phyloP scores from a whole-genome alignment of 2,797 vertebrate species.

The Mormyrops boulengeri region DNA sequence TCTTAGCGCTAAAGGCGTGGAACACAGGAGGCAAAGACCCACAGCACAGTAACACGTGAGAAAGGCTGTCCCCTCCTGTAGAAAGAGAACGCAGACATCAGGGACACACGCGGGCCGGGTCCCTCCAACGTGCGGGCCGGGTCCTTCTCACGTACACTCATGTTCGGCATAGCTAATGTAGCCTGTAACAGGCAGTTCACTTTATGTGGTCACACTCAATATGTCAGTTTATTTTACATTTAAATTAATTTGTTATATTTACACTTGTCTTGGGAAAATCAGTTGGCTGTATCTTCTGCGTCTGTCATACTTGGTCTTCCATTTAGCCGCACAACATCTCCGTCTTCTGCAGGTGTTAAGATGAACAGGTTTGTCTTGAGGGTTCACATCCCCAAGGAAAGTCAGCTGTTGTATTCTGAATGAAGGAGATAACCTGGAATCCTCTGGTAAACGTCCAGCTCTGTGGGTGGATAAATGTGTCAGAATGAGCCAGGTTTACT shows the following conservation, averaged over 20 bases:
- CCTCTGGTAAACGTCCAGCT: constrained; percentile 25
- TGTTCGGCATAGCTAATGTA: background rate
- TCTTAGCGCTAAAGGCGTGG: background rate
- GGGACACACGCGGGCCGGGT: background rate
- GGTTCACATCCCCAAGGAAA: background rate
- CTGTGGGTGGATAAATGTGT: constrained; percentile 29
- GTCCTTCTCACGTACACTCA: background rate
- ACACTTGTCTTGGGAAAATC: background rate
- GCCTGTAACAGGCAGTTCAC: background rate
- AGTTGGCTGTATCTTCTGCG: background rate
- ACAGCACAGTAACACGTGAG: background rate
- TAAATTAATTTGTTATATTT: background rate
- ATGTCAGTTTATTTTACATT: background rate
- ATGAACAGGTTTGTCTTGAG: background rate
- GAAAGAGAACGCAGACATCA: background rate
- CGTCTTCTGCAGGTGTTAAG: background rate
- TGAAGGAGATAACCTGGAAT: background rate
- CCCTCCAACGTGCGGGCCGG: no score
- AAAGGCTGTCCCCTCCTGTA: background rate
- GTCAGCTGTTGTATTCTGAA: background rate
- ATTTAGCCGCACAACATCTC: background rate
- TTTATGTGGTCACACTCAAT: background rate
- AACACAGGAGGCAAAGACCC: background rate
- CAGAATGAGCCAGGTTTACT: constrained; percentile 25
- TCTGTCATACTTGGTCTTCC: background rate